phyloP scores from a whole-genome alignment of 2,113 vertebrate genomes.

The Neomonachus schauinslandi region DNA sequence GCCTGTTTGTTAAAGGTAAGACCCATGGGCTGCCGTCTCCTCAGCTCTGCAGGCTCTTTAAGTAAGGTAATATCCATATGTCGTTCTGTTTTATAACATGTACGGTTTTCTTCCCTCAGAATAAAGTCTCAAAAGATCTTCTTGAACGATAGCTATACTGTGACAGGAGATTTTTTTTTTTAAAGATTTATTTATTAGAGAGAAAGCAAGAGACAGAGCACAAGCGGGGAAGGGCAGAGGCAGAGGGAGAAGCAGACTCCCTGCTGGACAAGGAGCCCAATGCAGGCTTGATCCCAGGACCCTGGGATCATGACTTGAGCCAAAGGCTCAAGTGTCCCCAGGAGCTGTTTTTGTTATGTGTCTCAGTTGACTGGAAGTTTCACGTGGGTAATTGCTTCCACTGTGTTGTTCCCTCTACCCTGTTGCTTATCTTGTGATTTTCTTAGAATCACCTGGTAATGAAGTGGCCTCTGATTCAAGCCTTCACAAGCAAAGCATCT shows the following conservation, averaged over 20 bases:
- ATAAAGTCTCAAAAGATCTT: slow-evolving; percentile 10
- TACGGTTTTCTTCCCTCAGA: not conserved
- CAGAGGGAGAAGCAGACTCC: not conserved
- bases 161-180: not conserved
- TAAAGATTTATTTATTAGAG: not conserved
- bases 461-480: not conserved
- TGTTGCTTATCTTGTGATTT: not conserved
- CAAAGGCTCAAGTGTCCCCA: not conserved
- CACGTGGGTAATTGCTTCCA: not conserved
- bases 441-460: not conserved
- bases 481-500: not conserved
- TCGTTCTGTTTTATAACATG: not conserved
- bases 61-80: not conserved
- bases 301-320: not conserved
- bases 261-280: not conserved
- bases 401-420: not conserved
- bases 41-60: not conserved
- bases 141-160: not conserved
- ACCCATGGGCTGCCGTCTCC: not conserved
- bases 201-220: not conserved
- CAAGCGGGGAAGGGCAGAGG: not conserved
- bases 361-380: not conserved
- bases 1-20: slow-evolving; percentile 51
- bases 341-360: not conserved
- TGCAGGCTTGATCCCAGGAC: not conserved